A percentile compares a stretch with the other conserved stretches of the same genome.
phyloP scores from a whole-genome alignment of 1,140 invertebrate genomes.

The Heliconius hermathena region DNA sequence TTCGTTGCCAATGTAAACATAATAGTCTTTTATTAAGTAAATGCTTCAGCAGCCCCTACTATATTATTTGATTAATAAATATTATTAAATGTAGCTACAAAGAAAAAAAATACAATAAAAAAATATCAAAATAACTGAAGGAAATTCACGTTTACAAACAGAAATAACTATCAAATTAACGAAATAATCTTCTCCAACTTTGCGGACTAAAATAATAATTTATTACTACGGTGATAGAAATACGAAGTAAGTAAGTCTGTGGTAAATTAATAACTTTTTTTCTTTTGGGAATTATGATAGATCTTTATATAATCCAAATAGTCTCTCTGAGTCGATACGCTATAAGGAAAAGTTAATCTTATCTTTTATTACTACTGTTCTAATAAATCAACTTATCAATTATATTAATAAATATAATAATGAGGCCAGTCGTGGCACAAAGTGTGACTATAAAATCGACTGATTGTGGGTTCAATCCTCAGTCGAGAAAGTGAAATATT shows the following conservation, averaged over 20 bases:
- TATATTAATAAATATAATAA: background rate
- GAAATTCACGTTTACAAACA: too few species aligned
- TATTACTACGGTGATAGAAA: background rate
- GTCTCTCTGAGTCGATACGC: background rate
- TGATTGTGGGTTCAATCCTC: too few species aligned
- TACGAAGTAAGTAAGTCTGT: background rate
- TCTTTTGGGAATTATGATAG: constrained; percentile 9
- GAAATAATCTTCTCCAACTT: background rate
- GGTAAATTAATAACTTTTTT: constrained; percentile 9
- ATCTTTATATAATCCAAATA: constrained; percentile 12
- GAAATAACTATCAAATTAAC: background rate
- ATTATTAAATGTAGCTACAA: too few species aligned
- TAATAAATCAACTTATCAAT: background rate
- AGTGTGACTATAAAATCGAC: too few species aligned
- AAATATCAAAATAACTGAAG: too few species aligned
- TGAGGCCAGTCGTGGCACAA: background rate
- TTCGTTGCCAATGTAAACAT: too few species aligned
- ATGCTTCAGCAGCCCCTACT: too few species aligned
- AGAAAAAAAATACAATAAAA: too few species aligned
- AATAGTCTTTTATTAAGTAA: too few species aligned
- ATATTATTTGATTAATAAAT: too few species aligned
- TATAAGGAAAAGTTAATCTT: constrained; percentile 2
- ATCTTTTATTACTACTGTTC: background rate
- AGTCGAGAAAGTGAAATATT: too few species aligned
- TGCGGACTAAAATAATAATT: background rate